Evolutionary conservation across 2,113 vertebrate genomes (phyloP), one percentile per base, ranked within the genome.

Genomic region (Sterna hirundo): DNA sequence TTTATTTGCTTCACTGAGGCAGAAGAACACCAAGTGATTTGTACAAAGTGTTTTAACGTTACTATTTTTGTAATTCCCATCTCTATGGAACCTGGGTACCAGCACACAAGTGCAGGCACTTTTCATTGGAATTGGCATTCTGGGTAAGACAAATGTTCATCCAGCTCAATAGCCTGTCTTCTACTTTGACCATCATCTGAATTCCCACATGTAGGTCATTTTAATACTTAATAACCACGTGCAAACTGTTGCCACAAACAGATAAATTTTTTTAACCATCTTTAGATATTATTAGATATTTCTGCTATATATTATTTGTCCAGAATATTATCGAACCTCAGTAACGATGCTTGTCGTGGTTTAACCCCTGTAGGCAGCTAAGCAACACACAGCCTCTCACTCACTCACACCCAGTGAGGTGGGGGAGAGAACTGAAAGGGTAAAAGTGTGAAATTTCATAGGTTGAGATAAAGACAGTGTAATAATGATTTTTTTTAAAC

Each of bases 31-130:
- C 27, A 75, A 95, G 74, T 8, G 2, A 95, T 90, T 93, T 85
- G 71, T 78, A 80, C 79, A 38, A 88, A 94, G 66, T 80, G 54
- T 83, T 97, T 88, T 71, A 82, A 87, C 47, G 61, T 64, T 79
- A 71, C 57, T 95, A 78, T 75, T 94, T 96, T 68, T 89, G 61
- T 86, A 78, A 70, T 81, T 92, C 21, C 17, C 34, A 83, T 82
- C 69, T 84, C 83, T 82, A 12, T 52, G 44, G 61, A 94, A 89
- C 83, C 81, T 76, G 77, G 36, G 55, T 91, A 91, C 38, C 69
- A 86, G 85, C 42, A 93, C 40, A 74, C 54, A 86, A 92, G 71
- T 62, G 72, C 74, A 93, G 76, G 58, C 62, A 83, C 16, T 90
- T 54, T 69, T 92, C 62, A 83, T 6, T 69, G 88, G 80, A 97